These are phyloP conservation scores for Sussaba pulchella DNA, from an alignment of 2,888 invertebrate genomes.

Conservation along the genomic window DNA sequence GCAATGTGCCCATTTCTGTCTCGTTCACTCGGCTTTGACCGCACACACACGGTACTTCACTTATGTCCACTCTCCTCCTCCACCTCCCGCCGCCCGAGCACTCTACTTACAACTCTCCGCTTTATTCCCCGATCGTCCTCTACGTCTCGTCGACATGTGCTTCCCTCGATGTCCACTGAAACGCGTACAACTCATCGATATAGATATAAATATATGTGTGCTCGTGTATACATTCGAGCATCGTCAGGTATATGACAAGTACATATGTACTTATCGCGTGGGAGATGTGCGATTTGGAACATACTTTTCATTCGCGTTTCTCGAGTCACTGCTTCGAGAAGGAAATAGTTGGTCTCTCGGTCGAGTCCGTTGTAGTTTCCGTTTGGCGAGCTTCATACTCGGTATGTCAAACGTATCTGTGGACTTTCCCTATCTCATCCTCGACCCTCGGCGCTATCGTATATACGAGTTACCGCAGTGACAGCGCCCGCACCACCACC, in stretches of 20 bases:
- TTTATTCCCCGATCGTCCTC: constrained; percentile 72
- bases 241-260: constrained; percentile 13
- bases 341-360: constrained; percentile 52
- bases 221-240: not conserved
- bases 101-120: constrained; percentile 70
- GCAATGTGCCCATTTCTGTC: constrained; percentile 57
- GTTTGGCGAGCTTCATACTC: constrained; percentile 29
- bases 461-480: constrained; percentile 17
- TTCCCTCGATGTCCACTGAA: constrained; percentile 39
- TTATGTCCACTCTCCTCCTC: constrained; percentile 70
- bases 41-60: constrained; percentile 61
- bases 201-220: not conserved
- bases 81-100: constrained; percentile 67
- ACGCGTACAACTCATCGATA: constrained; percentile 4
- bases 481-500: not conserved
- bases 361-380: constrained; percentile 50
- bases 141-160: constrained; percentile 59
- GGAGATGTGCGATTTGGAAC: constrained; percentile 59
- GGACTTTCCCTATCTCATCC: constrained; percentile 40
- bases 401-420: constrained; percentile 25
- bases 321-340: constrained; percentile 41
- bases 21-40: constrained; percentile 68
- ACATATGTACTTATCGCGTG: constrained; percentile 57
- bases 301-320: constrained; percentile 60
- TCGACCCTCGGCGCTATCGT: not conserved